phyloP scores from a whole-genome alignment of 2,888 invertebrate genomes.

The Morinoia aosen region DNA sequence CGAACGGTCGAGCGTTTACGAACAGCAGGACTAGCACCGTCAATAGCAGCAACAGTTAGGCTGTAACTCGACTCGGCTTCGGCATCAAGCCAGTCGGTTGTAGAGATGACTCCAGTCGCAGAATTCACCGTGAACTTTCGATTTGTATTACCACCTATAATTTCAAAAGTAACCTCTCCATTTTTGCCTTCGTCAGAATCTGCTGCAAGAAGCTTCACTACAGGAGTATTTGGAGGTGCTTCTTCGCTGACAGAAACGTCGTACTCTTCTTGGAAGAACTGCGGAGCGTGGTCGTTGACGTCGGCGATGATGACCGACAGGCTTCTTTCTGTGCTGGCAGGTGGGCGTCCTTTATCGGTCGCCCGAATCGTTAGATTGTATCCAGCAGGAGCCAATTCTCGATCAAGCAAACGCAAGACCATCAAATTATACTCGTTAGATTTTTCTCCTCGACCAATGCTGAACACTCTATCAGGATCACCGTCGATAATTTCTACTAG shows the following conservation, averaged over 20 bases:
- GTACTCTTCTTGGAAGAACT: constrained; percentile 84
- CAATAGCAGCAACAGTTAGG: constrained; percentile 89
- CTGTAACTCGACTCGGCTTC: constrained; percentile 88
- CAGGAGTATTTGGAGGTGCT: constrained; percentile 88
- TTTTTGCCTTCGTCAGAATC: constrained; percentile 79
- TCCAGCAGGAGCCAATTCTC: constrained; percentile 78
- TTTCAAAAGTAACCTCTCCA: constrained; percentile 87
- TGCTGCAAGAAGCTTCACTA: constrained; percentile 85
- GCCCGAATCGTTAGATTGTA: constrained; percentile 91
- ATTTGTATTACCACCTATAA: constrained; percentile 92
- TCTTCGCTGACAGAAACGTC: constrained; percentile 90
- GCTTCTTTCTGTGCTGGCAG: constrained; percentile 82
- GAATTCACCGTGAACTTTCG: constrained; percentile 89
- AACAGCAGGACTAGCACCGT: constrained; percentile 82
- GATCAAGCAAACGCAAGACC: constrained; percentile 63
- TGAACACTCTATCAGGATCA: constrained; percentile 90
- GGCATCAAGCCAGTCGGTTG: constrained; percentile 85
- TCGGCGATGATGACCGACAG: constrained; percentile 87
- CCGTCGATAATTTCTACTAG: constrained; percentile 88
- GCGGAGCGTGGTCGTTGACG: constrained; percentile 86
- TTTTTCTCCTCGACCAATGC: constrained; percentile 78
- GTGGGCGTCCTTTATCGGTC: constrained; percentile 85
- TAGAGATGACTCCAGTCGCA: constrained; percentile 83
- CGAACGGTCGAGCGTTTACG: constrained; percentile 90
- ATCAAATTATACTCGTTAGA: constrained; percentile 70